phyloP scores from a whole-genome alignment of 1,140 invertebrate genomes.

The Zophobas atratus region DNA sequence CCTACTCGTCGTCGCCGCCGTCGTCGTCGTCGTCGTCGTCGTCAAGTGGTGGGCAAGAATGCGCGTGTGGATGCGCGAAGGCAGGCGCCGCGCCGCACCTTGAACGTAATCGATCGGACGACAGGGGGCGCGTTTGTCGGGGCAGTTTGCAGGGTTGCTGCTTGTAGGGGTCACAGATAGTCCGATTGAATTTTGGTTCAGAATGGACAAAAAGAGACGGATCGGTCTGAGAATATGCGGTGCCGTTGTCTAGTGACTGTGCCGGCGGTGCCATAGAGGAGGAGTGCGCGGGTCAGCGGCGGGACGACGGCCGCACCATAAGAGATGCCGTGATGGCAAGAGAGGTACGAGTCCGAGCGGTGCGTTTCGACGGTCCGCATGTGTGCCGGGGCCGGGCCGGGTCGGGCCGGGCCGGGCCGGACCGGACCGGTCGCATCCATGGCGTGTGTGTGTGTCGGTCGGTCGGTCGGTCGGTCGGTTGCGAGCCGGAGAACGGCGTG shows the following conservation, averaged over 20 bases:
- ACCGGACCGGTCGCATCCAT: no score
- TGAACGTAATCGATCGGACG: conserved; percentile 63
- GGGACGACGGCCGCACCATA: conserved; percentile 63
- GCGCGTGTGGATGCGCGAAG: conserved; percentile 44
- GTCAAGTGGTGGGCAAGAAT: conserved; percentile 22
- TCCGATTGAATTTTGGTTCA: conserved; percentile 62
- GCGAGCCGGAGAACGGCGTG: neutral
- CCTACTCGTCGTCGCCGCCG: conserved; percentile 4
- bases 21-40: conserved; percentile 13
- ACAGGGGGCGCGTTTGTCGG: conserved; percentile 64
- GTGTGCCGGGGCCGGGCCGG: no score
- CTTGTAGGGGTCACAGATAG: conserved; percentile 63
- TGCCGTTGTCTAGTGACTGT: conserved; percentile 62
- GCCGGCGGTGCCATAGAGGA: conserved; percentile 58
- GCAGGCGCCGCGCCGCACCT: conserved; percentile 59
- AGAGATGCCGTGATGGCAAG: conserved; percentile 76
- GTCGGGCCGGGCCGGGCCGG: no score
- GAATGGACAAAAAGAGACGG: conserved; percentile 66
- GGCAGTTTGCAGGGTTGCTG: conserved; percentile 66
- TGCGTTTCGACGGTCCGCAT: neutral
- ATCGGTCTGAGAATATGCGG: conserved; percentile 62
- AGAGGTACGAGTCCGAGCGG: conserved; percentile 68
- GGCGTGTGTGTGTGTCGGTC: neutral
- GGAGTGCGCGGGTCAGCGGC: conserved; percentile 58
- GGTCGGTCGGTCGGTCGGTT: neutral